phyloP scores from a whole-genome alignment of 2,113 vertebrate genomes.

The Ceratotherium simum region DNA sequence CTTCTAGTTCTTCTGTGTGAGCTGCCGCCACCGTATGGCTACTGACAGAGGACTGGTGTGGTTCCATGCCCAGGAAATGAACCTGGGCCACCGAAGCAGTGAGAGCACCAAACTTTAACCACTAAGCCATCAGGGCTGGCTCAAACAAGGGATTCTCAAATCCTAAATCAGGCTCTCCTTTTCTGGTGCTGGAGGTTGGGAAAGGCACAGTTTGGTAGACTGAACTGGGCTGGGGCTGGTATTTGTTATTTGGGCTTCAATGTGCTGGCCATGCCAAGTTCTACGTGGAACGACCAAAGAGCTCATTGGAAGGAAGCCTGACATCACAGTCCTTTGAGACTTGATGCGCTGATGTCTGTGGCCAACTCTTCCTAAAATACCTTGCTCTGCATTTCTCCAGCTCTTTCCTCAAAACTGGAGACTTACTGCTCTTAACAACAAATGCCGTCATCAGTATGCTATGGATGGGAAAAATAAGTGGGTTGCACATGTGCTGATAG shows the following conservation, averaged over 20 bases:
- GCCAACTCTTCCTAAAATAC: neutral
- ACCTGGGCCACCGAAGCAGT: no score
- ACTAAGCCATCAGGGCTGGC: no score
- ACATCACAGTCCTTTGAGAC: neutral
- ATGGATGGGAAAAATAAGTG: accelerated
- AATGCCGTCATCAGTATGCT: accelerated
- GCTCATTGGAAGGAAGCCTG: accelerated
- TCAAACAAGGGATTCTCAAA: neutral
- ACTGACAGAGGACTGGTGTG: no score
- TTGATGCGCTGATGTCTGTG: accelerated
- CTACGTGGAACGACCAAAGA: neutral
- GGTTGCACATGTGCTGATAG: neutral
- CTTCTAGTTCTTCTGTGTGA: no score
- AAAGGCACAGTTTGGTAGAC: accelerated
- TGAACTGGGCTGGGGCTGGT: accelerated
- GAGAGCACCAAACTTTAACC: no score
- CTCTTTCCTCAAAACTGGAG: neutral
- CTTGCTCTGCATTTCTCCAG: neutral
- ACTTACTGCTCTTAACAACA: neutral
- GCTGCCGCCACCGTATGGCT: no score
- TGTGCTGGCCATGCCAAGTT: neutral
- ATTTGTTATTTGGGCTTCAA: neutral
- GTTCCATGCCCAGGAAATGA: no score
- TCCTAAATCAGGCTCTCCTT: no score
- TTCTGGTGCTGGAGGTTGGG: no score